phyloP scores from a whole-genome alignment of 2,113 vertebrate species.

The Zosterops borbonicus region DNA sequence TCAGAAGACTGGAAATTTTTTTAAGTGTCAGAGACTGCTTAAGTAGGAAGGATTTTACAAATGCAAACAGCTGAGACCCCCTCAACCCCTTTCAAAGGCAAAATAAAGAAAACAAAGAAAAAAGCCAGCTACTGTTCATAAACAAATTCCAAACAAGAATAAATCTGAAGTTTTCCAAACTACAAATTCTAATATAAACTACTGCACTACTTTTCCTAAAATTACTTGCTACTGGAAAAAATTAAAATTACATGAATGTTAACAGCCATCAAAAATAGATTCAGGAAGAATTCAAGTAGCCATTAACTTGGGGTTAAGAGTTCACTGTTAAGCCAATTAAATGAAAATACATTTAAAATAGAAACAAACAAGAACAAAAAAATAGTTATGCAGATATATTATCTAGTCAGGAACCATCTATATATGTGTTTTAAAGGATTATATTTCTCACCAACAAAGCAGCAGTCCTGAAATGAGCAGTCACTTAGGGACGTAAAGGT shows the following conservation, averaged over 20 bases:
- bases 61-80: neutral
- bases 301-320: neutral
- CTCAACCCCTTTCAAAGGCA: neutral
- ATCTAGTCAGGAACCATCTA: neutral
- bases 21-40: neutral
- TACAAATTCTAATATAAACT: neutral
- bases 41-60: neutral
- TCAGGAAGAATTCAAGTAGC: neutral
- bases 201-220: neutral
- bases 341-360: neutral
- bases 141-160: neutral
- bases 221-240: neutral
- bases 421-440: neutral
- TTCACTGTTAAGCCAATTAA: neutral
- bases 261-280: neutral
- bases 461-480: neutral
- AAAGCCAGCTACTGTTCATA: neutral
- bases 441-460: neutral
- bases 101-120: neutral
- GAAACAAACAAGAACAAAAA: neutral
- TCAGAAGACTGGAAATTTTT: neutral
- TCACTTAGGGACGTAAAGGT: neutral
- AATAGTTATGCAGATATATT: neutral
- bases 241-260: fast-evolving
- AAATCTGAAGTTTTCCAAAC: neutral